These are phyloP conservation scores for Pollenia amentaria DNA, from an alignment of 2,888 invertebrate genomes.

Conservation along the genomic window DNA sequence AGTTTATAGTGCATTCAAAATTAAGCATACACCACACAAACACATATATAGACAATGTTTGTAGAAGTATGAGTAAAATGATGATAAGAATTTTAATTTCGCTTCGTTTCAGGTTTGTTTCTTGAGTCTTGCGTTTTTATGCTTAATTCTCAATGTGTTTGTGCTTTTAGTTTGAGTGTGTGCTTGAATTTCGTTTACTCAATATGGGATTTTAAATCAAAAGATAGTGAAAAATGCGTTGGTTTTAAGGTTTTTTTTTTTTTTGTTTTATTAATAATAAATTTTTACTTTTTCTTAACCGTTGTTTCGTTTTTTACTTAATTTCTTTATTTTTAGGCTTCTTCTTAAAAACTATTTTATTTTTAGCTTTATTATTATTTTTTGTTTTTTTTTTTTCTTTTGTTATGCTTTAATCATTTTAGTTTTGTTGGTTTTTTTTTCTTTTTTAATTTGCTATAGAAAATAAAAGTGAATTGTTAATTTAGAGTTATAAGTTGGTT, in stretches of 20 bases:
- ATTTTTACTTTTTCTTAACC: constrained; percentile 61
- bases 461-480: constrained; percentile 79
- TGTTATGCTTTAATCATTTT: constrained; percentile 67
- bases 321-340: constrained; percentile 48
- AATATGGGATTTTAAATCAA: constrained; percentile 28
- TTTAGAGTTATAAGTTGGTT: constrained; percentile 50
- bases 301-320: constrained; percentile 45
- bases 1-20: constrained; percentile 50
- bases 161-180: neutral
- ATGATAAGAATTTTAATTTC: constrained; percentile 80
- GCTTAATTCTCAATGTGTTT: neutral
- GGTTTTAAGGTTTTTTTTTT: constrained; percentile 42
- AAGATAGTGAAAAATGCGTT: constrained; percentile 61
- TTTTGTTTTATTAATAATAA: constrained; percentile 6
- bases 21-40: constrained; percentile 9
- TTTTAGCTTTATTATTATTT: constrained; percentile 44
- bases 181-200: constrained; percentile 33
- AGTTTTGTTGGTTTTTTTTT: constrained; percentile 30
- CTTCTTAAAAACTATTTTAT: constrained; percentile 41
- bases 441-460: constrained; percentile 72
- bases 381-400: no score
- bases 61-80: constrained; percentile 51
- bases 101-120: constrained; percentile 71
- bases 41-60: neutral
- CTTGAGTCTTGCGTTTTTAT: constrained; percentile 68